Percentiles rank a stretch among this genome's conserved stretches.
These are phyloP conservation scores for Hemicrepidius hirtus DNA, from an alignment of 2,888 invertebrate species.

Conservation along the genomic window DNA sequence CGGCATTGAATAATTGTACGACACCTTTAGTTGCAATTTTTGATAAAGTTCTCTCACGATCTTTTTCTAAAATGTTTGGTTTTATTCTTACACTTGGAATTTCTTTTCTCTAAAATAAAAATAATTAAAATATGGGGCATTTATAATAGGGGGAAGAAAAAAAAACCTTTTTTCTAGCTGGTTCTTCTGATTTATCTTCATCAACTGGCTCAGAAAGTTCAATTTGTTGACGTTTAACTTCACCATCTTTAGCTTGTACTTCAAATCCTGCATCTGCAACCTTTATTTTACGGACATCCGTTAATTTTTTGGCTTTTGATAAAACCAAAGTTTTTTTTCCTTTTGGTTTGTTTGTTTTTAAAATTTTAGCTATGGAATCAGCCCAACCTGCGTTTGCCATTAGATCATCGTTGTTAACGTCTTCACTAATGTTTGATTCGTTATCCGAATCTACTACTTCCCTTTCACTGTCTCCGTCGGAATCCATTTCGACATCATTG, in stretches of 20 bases:
- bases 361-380: conserved; percentile 86
- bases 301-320: conserved; percentile 86
- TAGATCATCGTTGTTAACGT: conserved; percentile 3
- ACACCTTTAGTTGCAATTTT: conserved; percentile 95
- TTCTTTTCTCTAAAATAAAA: conserved; percentile 74
- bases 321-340: conserved; percentile 84
- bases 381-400: conserved; percentile 84
- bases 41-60: conserved; percentile 83
- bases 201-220: conserved; percentile 63
- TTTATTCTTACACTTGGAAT: conserved; percentile 81
- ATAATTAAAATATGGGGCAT: too few species aligned
- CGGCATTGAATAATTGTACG: conserved; percentile 94
- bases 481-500: background rate
- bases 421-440: background rate
- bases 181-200: conserved; percentile 68
- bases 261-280: conserved; percentile 77
- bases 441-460: conserved; percentile 6
- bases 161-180: conserved; percentile 66
- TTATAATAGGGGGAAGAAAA: too few species aligned
- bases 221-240: conserved; percentile 72
- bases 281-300: conserved; percentile 73
- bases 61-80: conserved; percentile 84
- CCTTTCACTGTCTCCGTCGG: background rate
- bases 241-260: conserved; percentile 75
- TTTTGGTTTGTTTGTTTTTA: conserved; percentile 84